Percentiles rank a stretch among this genome's conserved stretches.
Conservation (phyloP, 2,888 invertebrate species). For the Linnaemya vulpina region DNA sequence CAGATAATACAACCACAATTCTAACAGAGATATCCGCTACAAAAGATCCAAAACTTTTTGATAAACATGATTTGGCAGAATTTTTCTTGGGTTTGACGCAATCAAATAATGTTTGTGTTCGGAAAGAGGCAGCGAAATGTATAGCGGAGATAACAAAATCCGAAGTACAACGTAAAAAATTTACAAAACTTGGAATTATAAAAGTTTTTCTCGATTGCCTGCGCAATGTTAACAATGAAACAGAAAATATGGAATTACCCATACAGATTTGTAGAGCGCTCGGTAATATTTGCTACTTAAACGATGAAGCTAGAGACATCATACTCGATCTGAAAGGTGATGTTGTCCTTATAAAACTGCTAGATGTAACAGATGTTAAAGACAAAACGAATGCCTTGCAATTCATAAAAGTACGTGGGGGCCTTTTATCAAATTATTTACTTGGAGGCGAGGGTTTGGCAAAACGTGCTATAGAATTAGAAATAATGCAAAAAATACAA, state of each 20-base stretch:
- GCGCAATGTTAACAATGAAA: constrained; percentile 76
- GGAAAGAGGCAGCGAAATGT: constrained; percentile 86
- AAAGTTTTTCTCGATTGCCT: constrained; percentile 85
- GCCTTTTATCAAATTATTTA: constrained; percentile 91
- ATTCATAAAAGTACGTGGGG: constrained; percentile 88
- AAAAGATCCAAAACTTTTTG: constrained; percentile 81
- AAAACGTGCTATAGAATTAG: constrained; percentile 85
- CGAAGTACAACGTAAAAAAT: constrained; percentile 88
- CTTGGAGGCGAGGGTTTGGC: constrained; percentile 88
- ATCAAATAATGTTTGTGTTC: constrained; percentile 83
- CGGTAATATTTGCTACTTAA: constrained; percentile 95
- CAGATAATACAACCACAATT: constrained; percentile 76
- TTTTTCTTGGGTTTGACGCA: constrained; percentile 80
- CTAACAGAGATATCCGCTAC: constrained; percentile 81
- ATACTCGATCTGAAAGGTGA: constrained; percentile 84
- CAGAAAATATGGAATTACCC: constrained; percentile 84
- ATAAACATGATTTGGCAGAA: constrained; percentile 81
- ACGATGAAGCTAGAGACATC: constrained; percentile 87
- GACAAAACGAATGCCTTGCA: constrained; percentile 82
- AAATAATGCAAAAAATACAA: constrained; percentile 84
- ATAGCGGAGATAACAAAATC: constrained; percentile 92
- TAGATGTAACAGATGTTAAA: constrained; percentile 79
- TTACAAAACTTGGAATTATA: constrained; percentile 86
- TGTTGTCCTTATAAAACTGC: constrained; percentile 82
- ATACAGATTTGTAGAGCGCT: constrained; percentile 92